Percentiles rank a stretch among this genome's conserved stretches.
These are phyloP conservation scores for Tupaia chinensis DNA, from an alignment of 2,113 vertebrate species.

Conservation along the genomic window DNA sequence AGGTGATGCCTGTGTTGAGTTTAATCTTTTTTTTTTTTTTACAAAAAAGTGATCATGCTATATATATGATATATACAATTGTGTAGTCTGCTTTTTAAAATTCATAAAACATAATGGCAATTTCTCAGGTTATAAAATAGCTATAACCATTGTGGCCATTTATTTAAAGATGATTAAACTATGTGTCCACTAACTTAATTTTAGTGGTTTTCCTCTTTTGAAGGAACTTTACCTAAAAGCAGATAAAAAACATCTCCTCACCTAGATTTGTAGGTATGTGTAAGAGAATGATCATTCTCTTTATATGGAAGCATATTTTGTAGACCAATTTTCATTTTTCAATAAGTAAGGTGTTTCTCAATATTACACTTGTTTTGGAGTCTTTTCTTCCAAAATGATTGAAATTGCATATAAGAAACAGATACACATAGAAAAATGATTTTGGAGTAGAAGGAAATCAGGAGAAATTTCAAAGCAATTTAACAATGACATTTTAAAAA, in stretches of 20 bases:
- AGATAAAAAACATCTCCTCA: not conserved
- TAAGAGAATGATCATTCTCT: not conserved
- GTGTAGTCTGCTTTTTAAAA: not conserved
- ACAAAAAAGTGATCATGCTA: not conserved
- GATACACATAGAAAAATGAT: not conserved
- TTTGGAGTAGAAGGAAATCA: not conserved
- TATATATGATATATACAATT: not conserved
- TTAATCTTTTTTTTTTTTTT: constrained; percentile 7
- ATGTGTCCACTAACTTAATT: not conserved
- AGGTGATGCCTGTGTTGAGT: not conserved
- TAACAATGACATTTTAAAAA: not conserved
- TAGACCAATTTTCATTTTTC: constrained; percentile 12
- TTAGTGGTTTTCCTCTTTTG: not conserved
- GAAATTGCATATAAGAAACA: constrained; percentile 31
- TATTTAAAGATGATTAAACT: constrained; percentile 42
- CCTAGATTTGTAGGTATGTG: not conserved
- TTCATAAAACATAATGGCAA: constrained; percentile 43
- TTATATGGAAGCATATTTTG: not conserved
- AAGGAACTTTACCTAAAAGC: not conserved
- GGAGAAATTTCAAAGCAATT: not conserved
- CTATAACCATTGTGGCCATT: not conserved
- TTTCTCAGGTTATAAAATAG: not conserved
- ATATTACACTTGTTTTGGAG: not conserved
- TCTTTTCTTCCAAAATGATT: constrained; percentile 23
- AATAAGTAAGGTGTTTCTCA: constrained; percentile 4